Conservation (phyloP, 2,113 vertebrate species). For the Myiozetetes cayanensis region DNA sequence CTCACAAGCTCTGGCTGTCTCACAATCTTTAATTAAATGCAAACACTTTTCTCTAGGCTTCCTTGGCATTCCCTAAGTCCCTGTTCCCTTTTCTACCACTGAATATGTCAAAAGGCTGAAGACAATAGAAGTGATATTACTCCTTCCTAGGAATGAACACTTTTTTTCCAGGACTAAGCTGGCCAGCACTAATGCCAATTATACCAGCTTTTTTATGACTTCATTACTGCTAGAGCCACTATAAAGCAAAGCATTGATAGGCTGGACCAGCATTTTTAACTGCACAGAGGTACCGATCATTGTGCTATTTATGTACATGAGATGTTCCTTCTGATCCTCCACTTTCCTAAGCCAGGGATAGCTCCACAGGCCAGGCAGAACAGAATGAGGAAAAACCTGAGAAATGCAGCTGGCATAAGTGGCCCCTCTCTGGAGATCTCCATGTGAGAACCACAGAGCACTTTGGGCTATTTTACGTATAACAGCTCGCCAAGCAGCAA, state of each 20-base stretch:
- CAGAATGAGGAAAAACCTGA: background rate
- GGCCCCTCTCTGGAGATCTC: background rate
- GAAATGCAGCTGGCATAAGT: background rate
- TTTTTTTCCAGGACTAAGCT: background rate
- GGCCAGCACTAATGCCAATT: background rate
- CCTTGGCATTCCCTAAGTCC: background rate
- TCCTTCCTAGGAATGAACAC: background rate
- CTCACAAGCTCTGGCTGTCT: background rate
- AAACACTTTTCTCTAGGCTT: constrained; percentile 3
- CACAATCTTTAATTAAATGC: background rate
- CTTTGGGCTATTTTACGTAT: constrained; percentile 4
- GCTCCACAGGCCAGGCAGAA: background rate
- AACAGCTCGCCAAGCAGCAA: constrained; percentile 23
- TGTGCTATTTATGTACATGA: background rate
- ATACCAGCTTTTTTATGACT: constrained; percentile 25
- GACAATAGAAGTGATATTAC: background rate
- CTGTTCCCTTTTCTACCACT: background rate
- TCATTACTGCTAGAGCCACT: background rate
- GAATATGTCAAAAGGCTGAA: background rate
- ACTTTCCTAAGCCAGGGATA: background rate
- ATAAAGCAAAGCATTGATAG: background rate
- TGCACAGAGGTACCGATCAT: background rate
- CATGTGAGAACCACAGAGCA: background rate
- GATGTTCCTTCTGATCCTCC: background rate
- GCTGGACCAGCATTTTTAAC: background rate